A percentile compares a stretch with the other conserved stretches of the same genome.
These are phyloP conservation scores for Sphaeridia pumilis DNA, from an alignment of 2,888 invertebrate species.

Conservation along the genomic window DNA sequence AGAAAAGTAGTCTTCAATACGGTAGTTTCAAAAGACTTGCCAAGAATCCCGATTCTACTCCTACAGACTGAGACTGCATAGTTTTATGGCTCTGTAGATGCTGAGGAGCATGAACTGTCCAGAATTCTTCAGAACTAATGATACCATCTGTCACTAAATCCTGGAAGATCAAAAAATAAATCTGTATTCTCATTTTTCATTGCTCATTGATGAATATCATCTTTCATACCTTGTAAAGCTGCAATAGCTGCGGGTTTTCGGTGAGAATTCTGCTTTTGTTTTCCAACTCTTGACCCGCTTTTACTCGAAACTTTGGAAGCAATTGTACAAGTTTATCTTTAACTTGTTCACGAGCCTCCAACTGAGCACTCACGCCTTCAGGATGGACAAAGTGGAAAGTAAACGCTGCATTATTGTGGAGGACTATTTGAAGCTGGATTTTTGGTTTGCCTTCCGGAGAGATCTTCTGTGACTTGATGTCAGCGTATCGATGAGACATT, in stretches of 20 bases:
- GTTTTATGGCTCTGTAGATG: conserved; percentile 46
- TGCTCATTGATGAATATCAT: not conserved
- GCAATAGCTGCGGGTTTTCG: conserved; percentile 78
- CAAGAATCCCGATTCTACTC: conserved; percentile 56
- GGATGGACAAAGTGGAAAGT: conserved; percentile 82
- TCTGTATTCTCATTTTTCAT: not conserved
- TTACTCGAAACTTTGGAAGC: conserved; percentile 82
- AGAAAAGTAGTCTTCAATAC: too few species aligned
- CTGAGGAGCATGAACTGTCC: conserved; percentile 62
- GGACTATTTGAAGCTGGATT: conserved; percentile 91
- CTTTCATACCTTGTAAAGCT: conserved; percentile 60
- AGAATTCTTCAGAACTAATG: conserved; percentile 94
- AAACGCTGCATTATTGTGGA: conserved; percentile 75
- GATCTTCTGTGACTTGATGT: conserved; percentile 98
- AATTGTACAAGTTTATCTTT: conserved; percentile 82
- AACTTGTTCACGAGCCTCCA: conserved; percentile 81
- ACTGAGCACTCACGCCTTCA: conserved; percentile 65
- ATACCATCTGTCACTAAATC: conserved; percentile 94
- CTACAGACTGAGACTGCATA: conserved; percentile 69
- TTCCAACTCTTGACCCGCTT: conserved; percentile 79
- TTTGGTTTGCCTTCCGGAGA: conserved; percentile 94
- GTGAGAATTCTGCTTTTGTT: conserved; percentile 72
- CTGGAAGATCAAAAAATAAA: conserved; percentile 25
- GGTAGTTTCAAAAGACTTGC: too few species aligned
- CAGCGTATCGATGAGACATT: conserved; percentile 84